Conservation (phyloP, 2,113 vertebrate genomes). For the Tupaia chinensis region DNA sequence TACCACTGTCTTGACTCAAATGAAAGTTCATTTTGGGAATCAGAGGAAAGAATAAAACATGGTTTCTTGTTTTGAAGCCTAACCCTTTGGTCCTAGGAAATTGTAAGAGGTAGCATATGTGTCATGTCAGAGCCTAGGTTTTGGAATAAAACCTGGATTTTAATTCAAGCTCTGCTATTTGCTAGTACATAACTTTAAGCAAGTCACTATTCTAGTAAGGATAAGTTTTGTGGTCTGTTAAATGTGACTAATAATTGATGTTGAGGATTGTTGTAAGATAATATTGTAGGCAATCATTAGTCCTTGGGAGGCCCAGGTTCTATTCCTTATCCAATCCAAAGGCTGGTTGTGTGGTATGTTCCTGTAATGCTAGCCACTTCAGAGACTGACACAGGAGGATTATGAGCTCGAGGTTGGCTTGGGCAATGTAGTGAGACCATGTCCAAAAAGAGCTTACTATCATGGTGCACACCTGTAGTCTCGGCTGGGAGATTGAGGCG, state of each 20-base stretch:
- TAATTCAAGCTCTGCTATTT: not conserved
- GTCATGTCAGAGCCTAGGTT: not conserved
- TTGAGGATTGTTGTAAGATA: not conserved
- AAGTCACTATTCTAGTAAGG: not conserved
- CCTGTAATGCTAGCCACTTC: too few relatives aligned
- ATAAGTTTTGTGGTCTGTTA: slow-evolving; percentile 45
- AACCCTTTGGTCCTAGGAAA: not conserved
- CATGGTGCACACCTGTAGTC: too few relatives aligned
- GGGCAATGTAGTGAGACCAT: too few relatives aligned
- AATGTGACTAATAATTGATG: slow-evolving; percentile 30
- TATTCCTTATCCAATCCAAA: too few relatives aligned
- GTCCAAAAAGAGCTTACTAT: too few relatives aligned
- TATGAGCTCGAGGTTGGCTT: too few relatives aligned
- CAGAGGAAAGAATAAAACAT: not conserved
- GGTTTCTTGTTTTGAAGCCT: slow-evolving; percentile 56
- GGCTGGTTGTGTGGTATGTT: too few relatives aligned
- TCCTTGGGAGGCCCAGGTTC: too few relatives aligned
- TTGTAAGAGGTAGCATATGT: not conserved
- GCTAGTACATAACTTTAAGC: not conserved
- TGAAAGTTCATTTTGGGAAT: slow-evolving; percentile 33
- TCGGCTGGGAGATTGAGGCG: too few relatives aligned
- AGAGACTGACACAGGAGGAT: too few relatives aligned
- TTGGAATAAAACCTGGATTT: slow-evolving; percentile 35
- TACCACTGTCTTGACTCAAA: not conserved
- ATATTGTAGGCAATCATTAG: not conserved